Percentiles rank a stretch among this genome's conserved stretches.
Evolutionary conservation across 2,113 vertebrate genomes (phyloP).

Genomic region (Pollachius pollachius): DNA sequence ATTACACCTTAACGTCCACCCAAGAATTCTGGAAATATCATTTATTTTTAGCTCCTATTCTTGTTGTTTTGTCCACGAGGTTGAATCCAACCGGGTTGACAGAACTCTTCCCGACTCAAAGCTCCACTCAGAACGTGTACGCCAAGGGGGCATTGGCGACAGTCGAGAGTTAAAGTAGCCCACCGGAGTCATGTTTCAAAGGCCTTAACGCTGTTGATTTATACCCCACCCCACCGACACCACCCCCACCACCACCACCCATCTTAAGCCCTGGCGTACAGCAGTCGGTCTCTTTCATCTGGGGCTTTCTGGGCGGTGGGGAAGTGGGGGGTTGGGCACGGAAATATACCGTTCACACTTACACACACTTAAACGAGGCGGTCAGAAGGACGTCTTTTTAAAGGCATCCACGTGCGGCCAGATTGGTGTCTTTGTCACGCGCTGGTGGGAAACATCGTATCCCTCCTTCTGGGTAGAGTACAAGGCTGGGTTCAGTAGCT

Average conservation of each 20-base stretch:
- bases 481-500: too few relatives aligned
- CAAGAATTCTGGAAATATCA: too few relatives aligned
- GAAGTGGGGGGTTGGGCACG: conserved; percentile 12
- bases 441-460: too few relatives aligned
- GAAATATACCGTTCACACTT: conserved; percentile 3
- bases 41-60: background rate
- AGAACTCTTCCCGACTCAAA: too few relatives aligned
- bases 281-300: conserved; percentile 51
- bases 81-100: background rate
- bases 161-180: conserved; percentile 32
- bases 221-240: conserved; percentile 19
- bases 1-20: too few relatives aligned
- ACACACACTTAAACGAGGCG: background rate
- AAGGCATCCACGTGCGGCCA: too few relatives aligned
- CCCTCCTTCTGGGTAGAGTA: too few relatives aligned
- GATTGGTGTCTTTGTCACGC: too few relatives aligned
- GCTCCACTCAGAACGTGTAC: background rate
- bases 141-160: conserved; percentile 21
- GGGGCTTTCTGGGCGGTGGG: conserved; percentile 25
- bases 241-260: background rate
- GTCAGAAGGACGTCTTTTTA: too few relatives aligned
- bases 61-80: background rate
- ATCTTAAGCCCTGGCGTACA: conserved; percentile 49
- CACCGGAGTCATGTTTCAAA: conserved; percentile 62
- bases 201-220: conserved; percentile 58